Base-by-base conservation (phyloP, 2,797 vertebrate genomes). In the Valencia hispanica region DNA sequence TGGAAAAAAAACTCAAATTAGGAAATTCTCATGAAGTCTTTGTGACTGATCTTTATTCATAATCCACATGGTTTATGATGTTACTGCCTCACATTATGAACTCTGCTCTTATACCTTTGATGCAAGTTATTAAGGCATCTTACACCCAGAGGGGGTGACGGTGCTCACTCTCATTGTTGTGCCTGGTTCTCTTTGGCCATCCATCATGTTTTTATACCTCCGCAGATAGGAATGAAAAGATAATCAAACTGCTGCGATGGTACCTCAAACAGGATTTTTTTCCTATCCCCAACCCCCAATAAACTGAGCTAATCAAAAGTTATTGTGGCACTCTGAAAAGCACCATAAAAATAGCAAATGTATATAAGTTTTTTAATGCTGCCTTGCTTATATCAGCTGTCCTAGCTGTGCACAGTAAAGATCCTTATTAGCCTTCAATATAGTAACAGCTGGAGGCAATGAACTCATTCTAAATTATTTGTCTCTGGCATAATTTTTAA, bases 281-380 rank as follows among this genome's bases (percentile, higher is more conserved):
- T 55, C 48, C 61, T 55, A 68, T 76, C 73, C 74, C 47, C 51
- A 81, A n/a, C 85, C 82, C 80, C 78, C 85, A 91, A 90, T 95
- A 94, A 95, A 94, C 86, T 91, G 76, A 84, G 85, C 91, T 94
- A 93, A 95, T 95, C 93, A 95, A 95, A 95, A 91, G 93, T 95
- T 93, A 95, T 93, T 92, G 92, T 95, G 85, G 89, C 86, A 84
- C 91, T 88, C 88, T 84, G 92, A 93, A 92, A 94, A 91, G 87
- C 45, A 36, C 77, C 88, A 86, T 95, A 94, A 95, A 95, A 94
- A 91, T 73, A 84, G 90, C 94, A 94, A 95, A 94, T n/a, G n/a
- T 94, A 94, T 92, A 87, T 88, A 91, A 88, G 85, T 89, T 90
- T 92, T 87, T 91, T 89, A 90, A 93, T 89, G 89, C 86, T 86